Evolutionary conservation across 2,113 vertebrate genomes (phyloP).

Genomic region (Oreochromis aureus): DNA sequence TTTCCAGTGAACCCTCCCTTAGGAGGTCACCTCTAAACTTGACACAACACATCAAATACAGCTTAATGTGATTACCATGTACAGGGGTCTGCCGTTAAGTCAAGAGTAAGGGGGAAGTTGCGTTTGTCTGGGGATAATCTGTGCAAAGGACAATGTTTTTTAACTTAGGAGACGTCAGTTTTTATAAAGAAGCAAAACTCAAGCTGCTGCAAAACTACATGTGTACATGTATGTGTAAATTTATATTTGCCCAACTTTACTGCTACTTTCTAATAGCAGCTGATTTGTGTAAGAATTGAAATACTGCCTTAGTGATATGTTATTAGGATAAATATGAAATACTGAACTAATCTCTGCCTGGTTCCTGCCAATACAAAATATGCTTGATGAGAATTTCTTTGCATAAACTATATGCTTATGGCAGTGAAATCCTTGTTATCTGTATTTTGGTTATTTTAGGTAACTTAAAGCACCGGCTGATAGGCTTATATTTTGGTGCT

Average conservation of each 20-base stretch:
- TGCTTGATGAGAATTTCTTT: background rate
- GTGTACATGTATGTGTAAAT: background rate
- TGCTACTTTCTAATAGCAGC: background rate
- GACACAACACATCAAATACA: constrained; percentile 66
- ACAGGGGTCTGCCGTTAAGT: constrained; percentile 26
- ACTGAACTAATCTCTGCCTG: background rate
- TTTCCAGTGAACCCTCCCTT: constrained; percentile 65
- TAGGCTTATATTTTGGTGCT: background rate
- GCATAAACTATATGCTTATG: background rate
- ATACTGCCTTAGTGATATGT: background rate
- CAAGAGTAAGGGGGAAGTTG: constrained; percentile 20
- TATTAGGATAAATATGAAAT: background rate
- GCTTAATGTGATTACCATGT: constrained; percentile 67
- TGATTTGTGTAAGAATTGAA: background rate
- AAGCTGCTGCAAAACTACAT: background rate
- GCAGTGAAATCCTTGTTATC: background rate
- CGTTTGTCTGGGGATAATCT: constrained; percentile 29
- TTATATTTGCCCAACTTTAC: background rate
- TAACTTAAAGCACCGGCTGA: background rate
- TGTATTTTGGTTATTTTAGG: background rate
- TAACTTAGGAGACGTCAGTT: background rate
- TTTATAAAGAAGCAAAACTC: background rate
- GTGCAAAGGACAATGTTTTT: background rate
- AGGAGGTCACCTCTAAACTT: constrained; percentile 63
- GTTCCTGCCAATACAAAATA: background rate